Conservation (phyloP, 2,113 vertebrate genomes). For the Panurus biarmicus region DNA sequence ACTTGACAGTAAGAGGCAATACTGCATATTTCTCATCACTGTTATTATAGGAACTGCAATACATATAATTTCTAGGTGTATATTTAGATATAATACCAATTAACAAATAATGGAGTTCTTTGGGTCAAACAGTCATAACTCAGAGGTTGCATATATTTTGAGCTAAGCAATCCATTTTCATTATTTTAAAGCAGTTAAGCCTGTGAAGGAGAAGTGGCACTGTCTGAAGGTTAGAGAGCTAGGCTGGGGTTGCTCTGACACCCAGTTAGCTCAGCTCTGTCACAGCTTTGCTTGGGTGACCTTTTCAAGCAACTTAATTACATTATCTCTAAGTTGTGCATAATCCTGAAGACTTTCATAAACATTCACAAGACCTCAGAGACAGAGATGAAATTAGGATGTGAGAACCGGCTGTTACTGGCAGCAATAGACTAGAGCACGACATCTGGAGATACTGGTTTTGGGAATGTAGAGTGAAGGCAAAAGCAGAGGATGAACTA, state of each 20-base stretch:
- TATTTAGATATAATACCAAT: not conserved
- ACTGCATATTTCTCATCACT: not conserved
- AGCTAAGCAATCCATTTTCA: not conserved
- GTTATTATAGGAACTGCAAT: not conserved
- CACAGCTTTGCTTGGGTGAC: not conserved
- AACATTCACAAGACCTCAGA: not conserved
- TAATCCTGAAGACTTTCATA: not conserved
- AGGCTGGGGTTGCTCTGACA: not conserved
- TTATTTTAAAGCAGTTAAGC: not conserved
- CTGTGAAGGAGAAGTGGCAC: not conserved
- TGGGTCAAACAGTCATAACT: not conserved
- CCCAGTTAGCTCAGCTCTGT: not conserved
- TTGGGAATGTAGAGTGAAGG: not conserved
- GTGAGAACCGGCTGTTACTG: not conserved
- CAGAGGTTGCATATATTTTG: not conserved
- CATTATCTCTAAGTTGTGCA: not conserved
- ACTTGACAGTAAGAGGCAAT: not conserved
- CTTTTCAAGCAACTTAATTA: not conserved
- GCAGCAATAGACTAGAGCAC: not conserved
- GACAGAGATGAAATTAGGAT: not conserved
- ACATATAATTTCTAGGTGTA: not conserved
- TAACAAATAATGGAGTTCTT: not conserved
- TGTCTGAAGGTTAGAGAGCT: not conserved
- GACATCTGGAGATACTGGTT: not conserved
- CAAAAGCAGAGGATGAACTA: not conserved